Base-by-base conservation (phyloP, 1,140 invertebrate genomes). In the Saxidomus purpurata region DNA sequence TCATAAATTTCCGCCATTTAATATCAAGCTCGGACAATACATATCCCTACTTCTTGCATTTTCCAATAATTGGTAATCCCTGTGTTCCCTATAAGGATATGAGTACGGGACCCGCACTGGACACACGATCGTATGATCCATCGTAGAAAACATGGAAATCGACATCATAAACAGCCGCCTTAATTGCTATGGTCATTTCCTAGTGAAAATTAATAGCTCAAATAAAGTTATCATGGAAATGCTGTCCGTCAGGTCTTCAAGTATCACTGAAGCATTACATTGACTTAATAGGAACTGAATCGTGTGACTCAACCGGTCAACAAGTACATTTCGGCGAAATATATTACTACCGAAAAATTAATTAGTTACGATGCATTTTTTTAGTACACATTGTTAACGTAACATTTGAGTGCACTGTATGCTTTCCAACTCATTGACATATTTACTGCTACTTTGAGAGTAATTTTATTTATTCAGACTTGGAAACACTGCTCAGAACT, bases 101-200 rank as follows among this genome's bases (percentile, higher is more conserved):
- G 25, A 36, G 28, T 52, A 34, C 28, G 11, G 22, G 6, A 52
- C 31, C 11, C n/a, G 15, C 36, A 79, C 49, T 55, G 49, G 76
- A 52, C 47, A 79, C n/a, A 25, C 8, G 47, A 79, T 79, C 15
- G 17, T 0, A 31, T 31, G 76, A 79, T 52, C 76, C 55, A 85
- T 38, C 38, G 69, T 19, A 49, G 83, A 74, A 74, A 74, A 74
- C 83, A 85, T 85, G 83, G 67, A 85, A 74, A 74, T 85, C 71
- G 69, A 74, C 83, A 85, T 76, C 83, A 85, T 85, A 85, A 85
- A 85, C 34, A 55, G 74, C 31, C 40, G 52, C 11, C 28, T 74
- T 59, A 85, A 85, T 85, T 85, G 43, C 69, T 49, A 15, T 76
- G 83, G 83, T 85, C 83, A 85, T 85, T 85, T 85, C 83, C 83